phyloP scores from a whole-genome alignment of 2,797 vertebrate species.

The Myotis planiceps region DNA sequence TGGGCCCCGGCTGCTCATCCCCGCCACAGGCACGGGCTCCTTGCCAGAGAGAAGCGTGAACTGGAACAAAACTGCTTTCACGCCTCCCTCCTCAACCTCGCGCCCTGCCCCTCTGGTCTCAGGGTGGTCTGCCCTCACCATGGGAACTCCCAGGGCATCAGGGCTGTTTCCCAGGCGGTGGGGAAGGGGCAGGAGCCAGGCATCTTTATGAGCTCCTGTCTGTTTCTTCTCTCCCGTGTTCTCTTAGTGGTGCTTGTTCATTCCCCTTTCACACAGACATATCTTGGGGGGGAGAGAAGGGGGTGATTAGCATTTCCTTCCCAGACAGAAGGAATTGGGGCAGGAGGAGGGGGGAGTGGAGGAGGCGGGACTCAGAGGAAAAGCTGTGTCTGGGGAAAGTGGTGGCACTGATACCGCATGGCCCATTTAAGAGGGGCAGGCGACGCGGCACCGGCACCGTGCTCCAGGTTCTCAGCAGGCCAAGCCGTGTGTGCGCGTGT shows the following conservation, averaged over 20 bases:
- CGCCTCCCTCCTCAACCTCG: not conserved
- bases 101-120: rapidly evolving
- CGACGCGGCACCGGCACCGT: not conserved
- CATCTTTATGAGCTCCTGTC: not conserved
- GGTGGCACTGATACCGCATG: slow-evolving; percentile 52
- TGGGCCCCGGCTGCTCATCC: not conserved
- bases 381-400: slow-evolving; percentile 73
- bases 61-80: not conserved
- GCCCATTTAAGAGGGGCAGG: slow-evolving; percentile 72
- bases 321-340: slow-evolving; percentile 69
- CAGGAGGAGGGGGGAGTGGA: slow-evolving; percentile 53
- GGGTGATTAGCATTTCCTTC: not conserved
- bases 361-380: slow-evolving; percentile 63
- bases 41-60: not conserved
- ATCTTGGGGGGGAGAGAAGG: not conserved
- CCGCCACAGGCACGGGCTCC: not conserved
- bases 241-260: not conserved
- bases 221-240: not conserved
- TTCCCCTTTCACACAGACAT: not conserved
- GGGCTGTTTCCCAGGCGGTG: not conserved
- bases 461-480: not conserved
- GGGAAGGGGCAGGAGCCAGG: not conserved
- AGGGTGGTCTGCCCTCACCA: not conserved
- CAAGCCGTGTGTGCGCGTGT: rapidly evolving
- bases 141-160: not conserved